phyloP scores from a whole-genome alignment of 2,113 vertebrate genomes.

The Phoenicopterus ruber region DNA sequence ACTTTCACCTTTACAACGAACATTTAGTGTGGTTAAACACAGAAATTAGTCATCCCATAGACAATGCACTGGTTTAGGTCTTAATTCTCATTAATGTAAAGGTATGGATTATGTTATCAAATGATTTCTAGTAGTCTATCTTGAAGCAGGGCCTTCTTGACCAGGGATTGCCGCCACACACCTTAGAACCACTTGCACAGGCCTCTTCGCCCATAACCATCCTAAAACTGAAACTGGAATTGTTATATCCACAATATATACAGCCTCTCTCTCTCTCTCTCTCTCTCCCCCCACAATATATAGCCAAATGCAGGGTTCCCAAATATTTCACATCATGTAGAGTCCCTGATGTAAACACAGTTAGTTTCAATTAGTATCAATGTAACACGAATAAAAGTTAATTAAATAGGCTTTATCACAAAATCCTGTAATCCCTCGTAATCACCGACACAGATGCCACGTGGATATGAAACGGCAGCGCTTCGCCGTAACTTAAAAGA shows the following conservation, averaged over 20 bases:
- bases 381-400: neutral
- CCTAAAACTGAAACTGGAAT: neutral
- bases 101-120: neutral
- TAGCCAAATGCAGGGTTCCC: neutral
- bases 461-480: rapidly evolving
- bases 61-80: neutral
- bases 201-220: neutral
- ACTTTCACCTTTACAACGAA: rapidly evolving
- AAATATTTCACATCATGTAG: neutral
- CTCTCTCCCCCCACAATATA: too few species aligned
- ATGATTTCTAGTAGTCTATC: neutral
- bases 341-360: neutral
- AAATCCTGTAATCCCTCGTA: neutral
- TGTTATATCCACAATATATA: neutral
- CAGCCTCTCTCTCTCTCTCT: too few species aligned
- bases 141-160: neutral
- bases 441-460: neutral
- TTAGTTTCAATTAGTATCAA: neutral
- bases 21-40: rapidly evolving
- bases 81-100: neutral
- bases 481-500: rapidly evolving
- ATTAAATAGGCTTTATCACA: neutral
- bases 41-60: neutral
- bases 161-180: neutral
- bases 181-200: neutral